Evolutionary conservation across 2,113 vertebrate genomes (phyloP).

Genomic region (Oreochromis niloticus): DNA sequence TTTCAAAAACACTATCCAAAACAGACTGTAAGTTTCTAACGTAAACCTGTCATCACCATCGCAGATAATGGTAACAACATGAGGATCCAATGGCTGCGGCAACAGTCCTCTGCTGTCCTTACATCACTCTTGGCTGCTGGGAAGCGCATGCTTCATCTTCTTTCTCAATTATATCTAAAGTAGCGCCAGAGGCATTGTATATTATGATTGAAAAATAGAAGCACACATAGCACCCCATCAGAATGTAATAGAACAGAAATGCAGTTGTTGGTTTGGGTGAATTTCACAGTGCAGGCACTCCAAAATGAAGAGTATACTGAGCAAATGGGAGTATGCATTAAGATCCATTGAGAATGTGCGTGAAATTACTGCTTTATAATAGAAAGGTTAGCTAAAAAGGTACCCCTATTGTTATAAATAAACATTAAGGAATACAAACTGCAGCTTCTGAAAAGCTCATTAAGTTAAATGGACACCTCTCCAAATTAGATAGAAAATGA

Average conservation of each 20-base stretch:
- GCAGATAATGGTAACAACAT: not conserved
- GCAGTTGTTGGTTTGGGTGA: not conserved
- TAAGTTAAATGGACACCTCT: not conserved
- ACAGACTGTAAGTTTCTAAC: not conserved
- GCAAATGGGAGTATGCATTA: not conserved
- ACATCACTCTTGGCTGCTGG: not conserved
- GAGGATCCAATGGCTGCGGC: not conserved
- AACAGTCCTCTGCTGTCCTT: not conserved
- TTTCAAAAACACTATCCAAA: not conserved
- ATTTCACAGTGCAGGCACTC: not conserved
- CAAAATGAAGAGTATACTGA: not conserved
- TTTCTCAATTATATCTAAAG: not conserved
- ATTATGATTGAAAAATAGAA: not conserved
- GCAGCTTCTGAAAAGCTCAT: not conserved
- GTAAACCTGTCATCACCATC: not conserved
- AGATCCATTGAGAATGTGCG: not conserved
- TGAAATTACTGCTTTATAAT: not conserved
- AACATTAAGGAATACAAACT: not conserved
- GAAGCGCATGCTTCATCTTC: not conserved
- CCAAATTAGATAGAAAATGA: not conserved
- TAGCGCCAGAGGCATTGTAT: not conserved
- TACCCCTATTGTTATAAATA: not conserved
- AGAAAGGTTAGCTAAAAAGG: not conserved
- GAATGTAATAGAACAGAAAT: not conserved
- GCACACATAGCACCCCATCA: not conserved